Base-by-base conservation (phyloP, 92 coral and sea anemone genomes). In the Epizoanthus fatuus region DNA sequence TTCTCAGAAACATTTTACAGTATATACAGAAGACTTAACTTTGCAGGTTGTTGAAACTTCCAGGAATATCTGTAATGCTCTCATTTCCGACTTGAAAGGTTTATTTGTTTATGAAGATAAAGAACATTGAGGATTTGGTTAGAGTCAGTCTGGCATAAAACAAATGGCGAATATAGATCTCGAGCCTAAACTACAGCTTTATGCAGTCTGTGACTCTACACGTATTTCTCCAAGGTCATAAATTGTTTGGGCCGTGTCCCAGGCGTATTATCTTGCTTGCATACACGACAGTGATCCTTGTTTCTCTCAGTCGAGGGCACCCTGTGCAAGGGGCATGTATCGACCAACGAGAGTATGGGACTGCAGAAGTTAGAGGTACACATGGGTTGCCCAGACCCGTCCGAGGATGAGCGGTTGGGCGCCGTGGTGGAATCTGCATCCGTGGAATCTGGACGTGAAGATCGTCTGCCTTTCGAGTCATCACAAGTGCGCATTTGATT, bases 281-380 rank as follows among this genome's bases (percentile, higher is more conserved):
- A 95, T 83, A 87, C 79, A 57, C 96, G 98, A 64, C 98, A 92
- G 16, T 84, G 87, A 42, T 78, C 90, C 12, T 92, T 86, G 10
- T 59, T 71, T 44, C 90, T 85, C 19, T 92, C 94, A 77, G 86
- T 62, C 0, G 94, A 71, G 8, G 93, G 82, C 35, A 87, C 84
- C 45, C 86, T 79, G 29, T 95, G 96, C 35, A 92, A 60, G 19
- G 98, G 95, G 60, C 98, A 92, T 38, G 86, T 80, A 42, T 92
- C 95, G 42, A 95, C 95, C n/a, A 92, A 75, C 12, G 95, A 91
- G 69, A 95, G 81, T 42, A 95, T 95, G 7, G 98, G 98, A 62
- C 98, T 95, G 84, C 98, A 95, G 86, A 87, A 95, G 42, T 88
- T 90, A 69, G 88, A 86, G 88, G 87, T 89, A n/a, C 95, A 92